Conservation (phyloP, 2,888 invertebrate species). For the Mycalesis mineus region DNA sequence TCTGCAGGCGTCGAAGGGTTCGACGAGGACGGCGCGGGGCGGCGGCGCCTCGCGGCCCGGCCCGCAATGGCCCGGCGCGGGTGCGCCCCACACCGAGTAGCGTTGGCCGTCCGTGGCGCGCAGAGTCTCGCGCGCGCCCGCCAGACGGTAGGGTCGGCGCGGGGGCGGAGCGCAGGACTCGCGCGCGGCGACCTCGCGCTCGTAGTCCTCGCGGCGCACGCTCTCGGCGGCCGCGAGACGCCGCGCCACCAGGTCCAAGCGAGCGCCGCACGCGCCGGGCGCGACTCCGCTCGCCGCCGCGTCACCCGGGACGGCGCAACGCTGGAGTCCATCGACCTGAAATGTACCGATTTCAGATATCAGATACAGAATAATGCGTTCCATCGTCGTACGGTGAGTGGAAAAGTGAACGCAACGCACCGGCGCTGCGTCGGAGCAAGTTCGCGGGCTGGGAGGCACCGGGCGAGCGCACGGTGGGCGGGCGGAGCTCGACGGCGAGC, state of each 20-base stretch:
- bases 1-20: conserved; percentile 40
- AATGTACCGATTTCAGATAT: too few relatives aligned
- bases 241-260: not conserved
- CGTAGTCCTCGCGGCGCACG: not conserved
- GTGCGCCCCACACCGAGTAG: conserved; percentile 21
- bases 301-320: not conserved
- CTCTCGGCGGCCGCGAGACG: not conserved
- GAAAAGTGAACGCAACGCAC: not conserved
- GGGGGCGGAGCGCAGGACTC: not conserved
- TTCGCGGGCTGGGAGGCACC: not conserved
- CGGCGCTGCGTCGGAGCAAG: not conserved
- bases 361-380: too few relatives aligned
- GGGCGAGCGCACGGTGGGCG: not conserved
- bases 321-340: not conserved
- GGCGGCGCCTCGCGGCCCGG: conserved; percentile 16
- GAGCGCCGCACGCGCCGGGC: not conserved
- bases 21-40: conserved; percentile 29
- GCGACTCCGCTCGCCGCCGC: not conserved
- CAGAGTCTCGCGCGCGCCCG: conserved; percentile 36
- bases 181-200: not conserved
- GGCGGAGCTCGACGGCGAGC: conserved; percentile 23
- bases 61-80: conserved; percentile 8
- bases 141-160: conserved; percentile 18
- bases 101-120: conserved; percentile 31
- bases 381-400: too few relatives aligned